Conservation (phyloP, 35 echinoderm and acorn worm genomes). For the Anneissia japonica region DNA sequence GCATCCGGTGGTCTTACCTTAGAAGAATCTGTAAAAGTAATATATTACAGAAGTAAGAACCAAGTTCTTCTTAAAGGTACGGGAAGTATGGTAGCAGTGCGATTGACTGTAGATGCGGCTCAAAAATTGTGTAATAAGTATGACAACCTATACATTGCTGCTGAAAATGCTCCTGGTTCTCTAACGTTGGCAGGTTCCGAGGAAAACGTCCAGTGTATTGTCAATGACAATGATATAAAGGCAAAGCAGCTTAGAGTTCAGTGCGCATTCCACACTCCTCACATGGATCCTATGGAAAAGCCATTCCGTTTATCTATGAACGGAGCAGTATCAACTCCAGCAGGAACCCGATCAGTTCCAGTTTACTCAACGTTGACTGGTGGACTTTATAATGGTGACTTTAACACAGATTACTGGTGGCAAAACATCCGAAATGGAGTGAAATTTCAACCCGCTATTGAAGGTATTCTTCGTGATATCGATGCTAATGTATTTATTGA, state of each 20-base stretch:
- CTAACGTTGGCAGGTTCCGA: slow-evolving; percentile 59
- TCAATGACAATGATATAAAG: slow-evolving; percentile 33
- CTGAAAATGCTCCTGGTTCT: slow-evolving; percentile 76
- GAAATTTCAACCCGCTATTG: slow-evolving; percentile 64
- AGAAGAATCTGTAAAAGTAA: slow-evolving; percentile 59
- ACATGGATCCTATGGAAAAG: slow-evolving; percentile 74
- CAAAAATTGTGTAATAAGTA: slow-evolving; percentile 53
- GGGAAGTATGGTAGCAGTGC: slow-evolving; percentile 80
- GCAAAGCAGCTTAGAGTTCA: slow-evolving; percentile 63
- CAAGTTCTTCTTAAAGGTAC: slow-evolving; percentile 72
- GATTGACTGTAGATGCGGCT: slow-evolving; percentile 56
- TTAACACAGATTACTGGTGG: slow-evolving; percentile 90
- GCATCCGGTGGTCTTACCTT: slow-evolving; percentile 72
- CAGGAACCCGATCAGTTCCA: slow-evolving; percentile 18
- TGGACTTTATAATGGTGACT: slow-evolving; percentile 55
- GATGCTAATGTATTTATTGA: slow-evolving; percentile 64
- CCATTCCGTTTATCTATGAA: slow-evolving; percentile 65
- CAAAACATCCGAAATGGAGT: slow-evolving; percentile 75
- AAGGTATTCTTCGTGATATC: slow-evolving; percentile 46
- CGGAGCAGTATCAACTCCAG: slow-evolving; percentile 39
- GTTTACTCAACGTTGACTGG: slow-evolving; percentile 81
- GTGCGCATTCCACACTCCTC: slow-evolving; percentile 81
- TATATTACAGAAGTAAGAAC: slow-evolving; percentile 72
- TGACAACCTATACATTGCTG: slow-evolving; percentile 64
- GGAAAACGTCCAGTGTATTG: slow-evolving; percentile 57